Conservation (phyloP, 1,140 invertebrate genomes). For the Drosophila sturtevanti region DNA sequence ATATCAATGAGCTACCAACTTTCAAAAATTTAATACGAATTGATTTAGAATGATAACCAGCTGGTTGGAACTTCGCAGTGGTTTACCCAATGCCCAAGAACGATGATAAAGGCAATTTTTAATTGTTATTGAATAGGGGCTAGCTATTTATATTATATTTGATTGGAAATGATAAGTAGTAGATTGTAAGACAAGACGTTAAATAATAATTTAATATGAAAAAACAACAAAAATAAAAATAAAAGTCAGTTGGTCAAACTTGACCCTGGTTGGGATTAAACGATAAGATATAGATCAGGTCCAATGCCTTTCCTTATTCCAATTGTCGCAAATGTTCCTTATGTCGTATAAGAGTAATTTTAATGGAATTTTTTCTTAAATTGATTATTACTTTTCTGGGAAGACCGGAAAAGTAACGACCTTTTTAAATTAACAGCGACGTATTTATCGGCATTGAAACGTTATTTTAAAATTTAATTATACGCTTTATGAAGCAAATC, state of each 20-base stretch:
- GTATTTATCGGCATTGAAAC: too few species aligned
- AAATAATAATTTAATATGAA: not conserved
- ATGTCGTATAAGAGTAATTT: too few species aligned
- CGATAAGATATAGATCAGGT: too few species aligned
- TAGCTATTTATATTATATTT: not conserved
- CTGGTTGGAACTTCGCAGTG: not conserved
- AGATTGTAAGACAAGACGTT: not conserved
- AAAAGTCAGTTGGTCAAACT: not conserved
- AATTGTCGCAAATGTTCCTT: too few species aligned
- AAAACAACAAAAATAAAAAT: not conserved
- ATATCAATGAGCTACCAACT: constrained; percentile 29
- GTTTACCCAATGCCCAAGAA: not conserved
- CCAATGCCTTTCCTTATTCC: too few species aligned
- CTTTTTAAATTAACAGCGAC: too few species aligned
- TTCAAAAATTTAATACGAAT: constrained; percentile 24
- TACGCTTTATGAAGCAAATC: too few species aligned
- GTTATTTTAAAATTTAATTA: too few species aligned
- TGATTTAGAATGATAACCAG: constrained; percentile 31
- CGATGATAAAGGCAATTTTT: not conserved
- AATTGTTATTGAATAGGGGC: not conserved
- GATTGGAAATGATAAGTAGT: not conserved
- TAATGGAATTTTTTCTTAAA: too few species aligned
- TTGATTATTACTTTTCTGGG: too few species aligned
- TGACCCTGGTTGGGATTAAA: not conserved
- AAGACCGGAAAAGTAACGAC: too few species aligned